Base-by-base conservation (phyloP, 2,888 invertebrate genomes). In the Zele albiditarsus region DNA sequence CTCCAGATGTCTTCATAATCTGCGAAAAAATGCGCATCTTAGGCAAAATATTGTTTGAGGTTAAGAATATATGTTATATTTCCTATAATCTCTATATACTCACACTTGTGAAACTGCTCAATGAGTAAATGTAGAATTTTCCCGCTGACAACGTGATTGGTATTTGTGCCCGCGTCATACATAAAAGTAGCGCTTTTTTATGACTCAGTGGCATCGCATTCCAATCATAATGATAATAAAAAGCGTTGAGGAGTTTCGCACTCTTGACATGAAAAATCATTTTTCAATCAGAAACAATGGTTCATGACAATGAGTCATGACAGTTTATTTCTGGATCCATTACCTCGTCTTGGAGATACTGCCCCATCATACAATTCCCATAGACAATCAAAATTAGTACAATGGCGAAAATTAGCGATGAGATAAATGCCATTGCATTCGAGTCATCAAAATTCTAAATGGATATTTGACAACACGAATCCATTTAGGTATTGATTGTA, bases 41-140 rank as follows among this genome's bases (percentile, higher is more conserved):
- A 42, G 20, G 46, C 57, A 16, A 20, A 3, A 14, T 10, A 23
- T 46, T 66, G 1, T 46, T 14, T 14, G 2, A 0, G 4, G n/a
- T 1, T 0, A 20, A n/a, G 8, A 53, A 20, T 53, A 20, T 10
- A 6, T 20, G 8, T 20, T 53, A 38, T 8, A 38, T 38, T 38
- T 38, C 12, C 3, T 12, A 46, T n/a, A 4, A 3, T 4, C 4
- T 46, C n/a, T 23, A n/a, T 53, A 27, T 46, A 25, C 72, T 73
- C 60, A 67, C 72, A 42, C 71, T 67, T 10, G 71, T 73, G 25
- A 74, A 78, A 63, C 62, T 66, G 31, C 53, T 67, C 5, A 78
- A 60, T n/a, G 80, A 79, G 25, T 75, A 80, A 28, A 74, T 62
- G 23, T 79, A 79, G 67, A 77, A 79, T 63, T 67, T 66, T 42